phyloP scores from a whole-genome alignment of 2,888 invertebrate genomes.

The Aleiodes leptofemur region DNA sequence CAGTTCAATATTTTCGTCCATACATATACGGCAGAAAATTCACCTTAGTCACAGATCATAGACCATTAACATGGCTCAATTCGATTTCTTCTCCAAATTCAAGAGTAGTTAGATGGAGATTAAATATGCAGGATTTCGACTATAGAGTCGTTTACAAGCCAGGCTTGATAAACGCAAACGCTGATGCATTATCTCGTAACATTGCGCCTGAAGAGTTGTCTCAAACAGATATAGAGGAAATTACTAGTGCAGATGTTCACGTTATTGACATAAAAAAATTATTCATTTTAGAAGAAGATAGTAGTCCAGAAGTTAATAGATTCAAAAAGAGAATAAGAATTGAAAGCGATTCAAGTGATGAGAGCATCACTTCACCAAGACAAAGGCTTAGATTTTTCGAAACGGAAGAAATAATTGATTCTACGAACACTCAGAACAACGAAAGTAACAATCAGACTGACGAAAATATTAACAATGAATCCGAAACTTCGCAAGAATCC shows the following conservation, averaged over 20 bases:
- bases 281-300: neutral
- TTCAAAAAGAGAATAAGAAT: neutral
- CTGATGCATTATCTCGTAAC: constrained; percentile 38
- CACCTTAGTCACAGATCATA: too few species aligned
- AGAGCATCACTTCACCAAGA: neutral
- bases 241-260: neutral
- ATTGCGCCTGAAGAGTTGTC: neutral
- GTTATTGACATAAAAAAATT: neutral
- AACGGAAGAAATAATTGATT: neutral
- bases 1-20: too few species aligned
- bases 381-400: too few species aligned
- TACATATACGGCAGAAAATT: too few species aligned
- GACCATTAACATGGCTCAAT: constrained; percentile 39
- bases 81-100: constrained; percentile 39
- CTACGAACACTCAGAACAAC: too few species aligned
- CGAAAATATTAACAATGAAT: too few species aligned
- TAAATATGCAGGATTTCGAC: constrained; percentile 36
- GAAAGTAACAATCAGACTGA: too few species aligned
- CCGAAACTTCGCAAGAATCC: too few species aligned
- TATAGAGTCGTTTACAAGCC: constrained; percentile 42
- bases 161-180: constrained; percentile 41
- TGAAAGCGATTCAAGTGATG: neutral
- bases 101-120: constrained; percentile 42
- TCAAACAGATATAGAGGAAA: neutral
- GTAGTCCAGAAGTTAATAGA: neutral